Conservation (phyloP, 23 tunicate species). For the Aplidium turbinatum region DNA sequence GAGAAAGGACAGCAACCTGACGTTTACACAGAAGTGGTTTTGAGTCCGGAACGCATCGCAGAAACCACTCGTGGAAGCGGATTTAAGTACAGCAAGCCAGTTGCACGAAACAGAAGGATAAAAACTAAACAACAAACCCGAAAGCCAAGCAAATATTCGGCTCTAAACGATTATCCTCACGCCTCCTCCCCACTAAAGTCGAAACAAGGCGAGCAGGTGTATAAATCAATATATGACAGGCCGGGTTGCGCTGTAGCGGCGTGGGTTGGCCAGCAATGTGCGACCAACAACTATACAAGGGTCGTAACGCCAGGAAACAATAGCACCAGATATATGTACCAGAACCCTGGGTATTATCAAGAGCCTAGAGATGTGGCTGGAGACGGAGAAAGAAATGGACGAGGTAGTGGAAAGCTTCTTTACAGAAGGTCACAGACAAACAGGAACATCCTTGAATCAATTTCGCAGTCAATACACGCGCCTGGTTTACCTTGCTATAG, state of each 20-base stretch:
- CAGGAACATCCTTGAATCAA: conserved; percentile 14
- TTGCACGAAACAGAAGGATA: too few relatives aligned
- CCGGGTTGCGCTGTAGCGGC: conserved; percentile 23
- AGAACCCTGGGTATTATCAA: background rate
- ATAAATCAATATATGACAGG: background rate
- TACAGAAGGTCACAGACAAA: conserved; percentile 18
- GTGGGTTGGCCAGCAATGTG: conserved; percentile 27
- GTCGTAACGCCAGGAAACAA: too few relatives aligned
- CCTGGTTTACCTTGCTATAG: background rate
- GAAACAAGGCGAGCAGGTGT: background rate
- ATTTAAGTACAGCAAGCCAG: background rate
- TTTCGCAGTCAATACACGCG: background rate
- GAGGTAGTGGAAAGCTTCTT: conserved; percentile 19
- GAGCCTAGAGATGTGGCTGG: background rate
- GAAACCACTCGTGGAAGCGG: too few relatives aligned
- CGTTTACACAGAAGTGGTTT: too few relatives aligned
- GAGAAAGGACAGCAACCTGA: too few relatives aligned
- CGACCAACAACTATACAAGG: background rate
- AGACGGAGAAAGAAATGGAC: background rate
- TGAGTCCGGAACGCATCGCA: too few relatives aligned
- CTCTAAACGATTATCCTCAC: background rate
- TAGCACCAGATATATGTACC: too few relatives aligned
- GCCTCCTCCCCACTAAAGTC: too few relatives aligned
- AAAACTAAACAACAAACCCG: background rate
- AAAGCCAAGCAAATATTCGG: background rate